Evolutionary conservation across 2,888 invertebrate genomes (phyloP), one percentile per base, ranked within the genome.

Genomic region (Chymomyza procnemis): DNA sequence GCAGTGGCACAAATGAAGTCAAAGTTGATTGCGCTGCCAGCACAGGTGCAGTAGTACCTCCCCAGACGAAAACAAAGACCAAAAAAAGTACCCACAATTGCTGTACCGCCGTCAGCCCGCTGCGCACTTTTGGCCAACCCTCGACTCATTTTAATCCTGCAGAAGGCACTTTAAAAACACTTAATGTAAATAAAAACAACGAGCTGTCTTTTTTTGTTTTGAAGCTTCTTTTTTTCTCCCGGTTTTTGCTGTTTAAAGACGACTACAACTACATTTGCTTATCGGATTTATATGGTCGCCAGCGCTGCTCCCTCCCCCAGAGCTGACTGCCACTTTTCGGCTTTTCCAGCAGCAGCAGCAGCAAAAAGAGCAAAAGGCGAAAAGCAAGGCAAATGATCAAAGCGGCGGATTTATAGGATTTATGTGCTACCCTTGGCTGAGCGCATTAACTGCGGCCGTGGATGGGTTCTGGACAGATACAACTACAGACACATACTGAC

Each of bases 331-430:
- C 79, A 84, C 81, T 86, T 81, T 81, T 81, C 74, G 85, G 82
- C 85, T 80, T 83, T 75, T 52, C 52, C 21, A 30, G n/a, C 59
- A 64, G 57, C 64, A 47, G 22, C 48, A 5, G 30, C 58, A 70
- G 64, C 57, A 60, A 66, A 54, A 67, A 61, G 67, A 75, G 75
- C 72, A 65, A 61, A 69, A 48, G 59, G 75, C 14, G 18, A n/a
- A 50, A 6, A 50, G 18, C 18, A 50, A 70, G 61, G 74, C 76
- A 83, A 81, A 87, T 82, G 81, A 82, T 82, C 81, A 82, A 82
- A 82, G 81, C 87, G 68, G 65, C 87, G 79, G 81, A 87, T 82
- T 87, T 82, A 85, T 76, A 79, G 81, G 81, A 82, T 85, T 82
- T 82, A 85, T 82, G 61, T 66, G 82, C 85, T 85, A 85, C 87